Evolutionary conservation across 2,888 invertebrate genomes (phyloP), one percentile per base, ranked within the genome.

Genomic region (Erebia palarica): DNA sequence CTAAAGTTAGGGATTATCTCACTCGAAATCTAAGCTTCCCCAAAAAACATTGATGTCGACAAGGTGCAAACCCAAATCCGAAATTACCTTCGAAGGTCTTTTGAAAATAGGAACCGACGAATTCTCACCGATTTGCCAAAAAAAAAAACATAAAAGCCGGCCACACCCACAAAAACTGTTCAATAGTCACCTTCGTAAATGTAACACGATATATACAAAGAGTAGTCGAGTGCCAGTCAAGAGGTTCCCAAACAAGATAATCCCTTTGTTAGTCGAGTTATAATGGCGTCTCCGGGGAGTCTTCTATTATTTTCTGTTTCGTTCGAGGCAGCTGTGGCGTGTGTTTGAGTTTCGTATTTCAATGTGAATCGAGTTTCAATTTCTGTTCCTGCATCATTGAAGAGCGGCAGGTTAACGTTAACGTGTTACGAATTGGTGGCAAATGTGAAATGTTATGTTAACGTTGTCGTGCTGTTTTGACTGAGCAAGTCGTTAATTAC

Each of bases 221-320:
- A 82, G 81, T 84, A 82, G 82, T 83, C 85, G 87, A 90, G 89
- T 86, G 85, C 85, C 86, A 87, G 90, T 91, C 91, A 91, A 91
- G 91, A 91, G 90, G 90, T 90, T 90, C 88, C 88, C 90, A 91
- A 91, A 91, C 91, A 91, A 90, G 91, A 85, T 89, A 92, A 89
- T 91, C 90, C 86, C 71, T 87, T 82, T 85, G 87, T 91, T 90
- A 88, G 90, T 81, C 79, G 80, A 79, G 76, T 80, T 79, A 82
- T 84, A 85, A 85, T 85, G 84, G 84, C 83, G 85, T 85, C 88
- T 89, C 87, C 79, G 85, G 82, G 79, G 79, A 88, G 86, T 90
- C 89, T 90, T 90, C 90, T 86, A 89, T 89, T 89, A 89, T 91
- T 89, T 88, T 86, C 85, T 86, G 83, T 86, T 88, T 89, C 88